Evolutionary conservation across 2,113 vertebrate species (phyloP).

Genomic region (Aspiorhynchus laticeps): DNA sequence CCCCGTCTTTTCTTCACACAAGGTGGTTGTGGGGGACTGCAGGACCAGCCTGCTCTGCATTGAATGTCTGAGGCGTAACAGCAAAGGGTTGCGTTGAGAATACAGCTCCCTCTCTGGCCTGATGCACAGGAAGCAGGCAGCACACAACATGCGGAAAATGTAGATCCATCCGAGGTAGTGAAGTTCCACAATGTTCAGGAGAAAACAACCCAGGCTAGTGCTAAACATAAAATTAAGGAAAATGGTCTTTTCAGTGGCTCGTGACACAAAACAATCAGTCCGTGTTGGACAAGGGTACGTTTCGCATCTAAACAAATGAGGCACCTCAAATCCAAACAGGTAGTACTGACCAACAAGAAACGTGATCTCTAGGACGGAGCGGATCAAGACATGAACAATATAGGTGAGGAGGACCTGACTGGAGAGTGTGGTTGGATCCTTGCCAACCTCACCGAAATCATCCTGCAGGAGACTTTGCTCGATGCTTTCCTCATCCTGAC

Average conservation of each 20-base stretch:
- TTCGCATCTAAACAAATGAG: constrained; percentile 68
- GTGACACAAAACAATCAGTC: constrained; percentile 73
- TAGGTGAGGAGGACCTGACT: constrained; percentile 69
- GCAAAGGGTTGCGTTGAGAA: constrained; percentile 63
- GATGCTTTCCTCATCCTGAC: constrained; percentile 51
- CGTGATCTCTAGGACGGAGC: constrained; percentile 68
- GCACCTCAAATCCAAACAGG: constrained; percentile 73
- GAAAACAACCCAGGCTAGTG: constrained; percentile 69
- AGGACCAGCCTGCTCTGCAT: constrained; percentile 68
- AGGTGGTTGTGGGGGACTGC: constrained; percentile 54
- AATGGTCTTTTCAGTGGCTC: constrained; percentile 72
- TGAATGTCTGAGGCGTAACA: constrained; percentile 70
- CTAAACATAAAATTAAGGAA: constrained; percentile 75
- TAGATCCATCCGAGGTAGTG: constrained; percentile 72
- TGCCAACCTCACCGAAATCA: constrained; percentile 60
- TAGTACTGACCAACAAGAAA: constrained; percentile 70
- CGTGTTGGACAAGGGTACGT: constrained; percentile 70
- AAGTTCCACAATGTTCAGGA: constrained; percentile 71
- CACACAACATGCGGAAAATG: constrained; percentile 66
- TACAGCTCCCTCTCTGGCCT: constrained; percentile 58
- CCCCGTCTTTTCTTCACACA: constrained; percentile 54
- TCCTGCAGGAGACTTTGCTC: constrained; percentile 60
- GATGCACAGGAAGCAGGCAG: constrained; percentile 65
- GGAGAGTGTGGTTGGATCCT: constrained; percentile 64
- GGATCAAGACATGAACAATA: constrained; percentile 68